A percentile compares a stretch with the other conserved stretches of the same genome.
phyloP scores from a whole-genome alignment of 2,888 invertebrate genomes.

The Hydraecia micacea region DNA sequence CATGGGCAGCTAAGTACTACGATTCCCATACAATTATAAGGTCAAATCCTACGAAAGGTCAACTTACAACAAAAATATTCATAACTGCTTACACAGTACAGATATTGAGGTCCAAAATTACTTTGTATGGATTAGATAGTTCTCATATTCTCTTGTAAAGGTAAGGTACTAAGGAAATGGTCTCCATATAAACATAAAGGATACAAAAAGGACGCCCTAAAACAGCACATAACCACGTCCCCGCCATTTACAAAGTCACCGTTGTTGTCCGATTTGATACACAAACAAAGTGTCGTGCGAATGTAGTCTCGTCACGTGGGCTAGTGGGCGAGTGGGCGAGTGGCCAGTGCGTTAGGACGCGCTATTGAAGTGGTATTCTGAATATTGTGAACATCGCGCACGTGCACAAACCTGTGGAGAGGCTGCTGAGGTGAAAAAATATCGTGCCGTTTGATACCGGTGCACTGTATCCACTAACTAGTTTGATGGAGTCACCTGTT shows the following conservation, averaged over 20 bases:
- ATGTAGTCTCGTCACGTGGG: constrained; percentile 82
- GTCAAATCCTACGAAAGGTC: background rate
- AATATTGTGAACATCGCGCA: constrained; percentile 85
- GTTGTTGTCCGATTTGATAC: constrained; percentile 68
- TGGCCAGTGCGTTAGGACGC: constrained; percentile 83
- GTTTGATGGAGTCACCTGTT: background rate
- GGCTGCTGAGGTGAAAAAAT: constrained; percentile 50
- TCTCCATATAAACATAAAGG: constrained; percentile 50
- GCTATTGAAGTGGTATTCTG: constrained; percentile 87
- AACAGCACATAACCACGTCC: constrained; percentile 68
- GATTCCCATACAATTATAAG: background rate
- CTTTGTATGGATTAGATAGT: constrained; percentile 53
- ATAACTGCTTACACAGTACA: constrained; percentile 19
- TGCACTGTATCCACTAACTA: background rate
- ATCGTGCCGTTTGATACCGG: background rate
- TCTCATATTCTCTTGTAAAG: constrained; percentile 57
- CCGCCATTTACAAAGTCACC: constrained; percentile 67
- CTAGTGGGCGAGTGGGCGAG: constrained; percentile 58
- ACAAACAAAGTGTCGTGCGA: constrained; percentile 65
- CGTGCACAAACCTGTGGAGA: constrained; percentile 78
- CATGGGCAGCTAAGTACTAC: background rate
- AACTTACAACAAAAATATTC: constrained; percentile 29
- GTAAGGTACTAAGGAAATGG: constrained; percentile 48
- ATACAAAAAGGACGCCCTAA: constrained; percentile 59
- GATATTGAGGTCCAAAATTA: constrained; percentile 38